A percentile compares a stretch with the other conserved stretches of the same genome.
Evolutionary conservation across 1,140 invertebrate species (phyloP).

Genomic region (Spodoptera frugiperda): DNA sequence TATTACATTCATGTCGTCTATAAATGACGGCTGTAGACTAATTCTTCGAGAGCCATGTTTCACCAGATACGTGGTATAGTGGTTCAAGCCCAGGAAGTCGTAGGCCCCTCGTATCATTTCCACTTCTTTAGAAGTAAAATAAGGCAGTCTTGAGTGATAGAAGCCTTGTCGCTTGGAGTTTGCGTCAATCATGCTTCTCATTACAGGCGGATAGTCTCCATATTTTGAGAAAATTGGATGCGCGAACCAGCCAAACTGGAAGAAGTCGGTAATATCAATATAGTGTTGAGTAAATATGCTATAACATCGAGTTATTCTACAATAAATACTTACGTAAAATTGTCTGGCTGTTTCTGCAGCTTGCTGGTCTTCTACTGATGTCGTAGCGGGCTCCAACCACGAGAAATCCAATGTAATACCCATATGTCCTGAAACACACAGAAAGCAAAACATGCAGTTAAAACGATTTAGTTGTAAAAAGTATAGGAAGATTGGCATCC

Average conservation of each 20-base stretch:
- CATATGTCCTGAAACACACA: conserved; percentile 59
- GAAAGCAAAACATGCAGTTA: too few relatives aligned
- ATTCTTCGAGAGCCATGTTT: conserved; percentile 51
- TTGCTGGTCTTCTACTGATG: conserved; percentile 71
- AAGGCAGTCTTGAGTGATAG: conserved; percentile 84
- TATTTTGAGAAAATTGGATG: conserved; percentile 87
- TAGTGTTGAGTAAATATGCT: not conserved
- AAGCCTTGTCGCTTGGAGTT: conserved; percentile 87
- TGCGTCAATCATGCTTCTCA: conserved; percentile 85
- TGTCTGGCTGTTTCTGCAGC: conserved; percentile 84
- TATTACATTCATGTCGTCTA: conserved; percentile 73
- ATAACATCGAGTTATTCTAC: not conserved
- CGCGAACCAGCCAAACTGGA: conserved; percentile 88
- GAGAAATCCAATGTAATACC: conserved; percentile 85
- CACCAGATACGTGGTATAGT: conserved; percentile 85
- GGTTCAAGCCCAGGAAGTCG: conserved; percentile 88
- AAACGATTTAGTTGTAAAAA: not conserved
- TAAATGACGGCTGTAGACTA: conserved; percentile 63
- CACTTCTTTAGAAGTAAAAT: conserved; percentile 81
- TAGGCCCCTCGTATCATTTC: conserved; percentile 82
- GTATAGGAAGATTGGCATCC: too few relatives aligned
- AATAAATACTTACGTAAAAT: conserved; percentile 74
- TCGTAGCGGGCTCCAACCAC: conserved; percentile 83
- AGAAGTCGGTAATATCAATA: conserved; percentile 22
- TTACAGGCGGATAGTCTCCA: conserved; percentile 88